phyloP scores from a whole-genome alignment of 2,888 invertebrate genomes.

The Lasioglossum figueresi region DNA sequence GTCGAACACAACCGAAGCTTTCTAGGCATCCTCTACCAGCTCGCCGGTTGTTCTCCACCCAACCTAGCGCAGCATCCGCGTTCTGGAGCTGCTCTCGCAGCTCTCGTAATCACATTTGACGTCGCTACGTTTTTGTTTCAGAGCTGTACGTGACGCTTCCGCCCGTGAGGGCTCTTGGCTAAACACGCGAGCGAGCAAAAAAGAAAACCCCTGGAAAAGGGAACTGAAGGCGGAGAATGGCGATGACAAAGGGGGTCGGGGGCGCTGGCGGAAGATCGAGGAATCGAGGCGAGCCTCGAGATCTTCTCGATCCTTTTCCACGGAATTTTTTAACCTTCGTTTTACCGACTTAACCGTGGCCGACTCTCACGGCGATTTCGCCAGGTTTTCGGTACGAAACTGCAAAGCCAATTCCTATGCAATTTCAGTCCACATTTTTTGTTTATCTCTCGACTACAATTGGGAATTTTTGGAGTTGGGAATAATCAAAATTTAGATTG shows the following conservation, averaged over 20 bases:
- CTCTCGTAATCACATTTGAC: conserved; percentile 83
- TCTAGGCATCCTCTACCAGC: conserved; percentile 42
- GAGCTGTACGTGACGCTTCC: conserved; percentile 83
- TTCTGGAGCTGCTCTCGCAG: conserved; percentile 82
- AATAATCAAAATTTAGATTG: not conserved
- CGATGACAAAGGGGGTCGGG: conserved; percentile 4
- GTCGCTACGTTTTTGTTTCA: conserved; percentile 84
- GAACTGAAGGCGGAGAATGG: conserved; percentile 32
- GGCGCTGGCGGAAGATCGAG: conserved; percentile 3
- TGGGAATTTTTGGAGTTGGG: not conserved
- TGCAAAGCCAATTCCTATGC: not conserved
- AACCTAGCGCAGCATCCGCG: conserved; percentile 82
- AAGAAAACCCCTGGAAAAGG: not conserved
- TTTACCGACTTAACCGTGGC: not conserved
- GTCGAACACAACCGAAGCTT: conserved; percentile 21
- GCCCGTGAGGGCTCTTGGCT: conserved; percentile 78
- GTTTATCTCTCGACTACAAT: not conserved
- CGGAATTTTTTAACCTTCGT: not conserved
- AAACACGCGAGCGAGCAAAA: conserved; percentile 10
- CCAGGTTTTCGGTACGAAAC: not conserved
- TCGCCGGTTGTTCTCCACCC: conserved; percentile 60
- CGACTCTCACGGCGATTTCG: not conserved
- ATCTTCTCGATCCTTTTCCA: conserved; percentile 11
- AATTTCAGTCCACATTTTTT: not conserved
- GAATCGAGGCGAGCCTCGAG: conserved; percentile 3